phyloP scores from a whole-genome alignment of 2,113 vertebrate species.

The Oreochromis niloticus region DNA sequence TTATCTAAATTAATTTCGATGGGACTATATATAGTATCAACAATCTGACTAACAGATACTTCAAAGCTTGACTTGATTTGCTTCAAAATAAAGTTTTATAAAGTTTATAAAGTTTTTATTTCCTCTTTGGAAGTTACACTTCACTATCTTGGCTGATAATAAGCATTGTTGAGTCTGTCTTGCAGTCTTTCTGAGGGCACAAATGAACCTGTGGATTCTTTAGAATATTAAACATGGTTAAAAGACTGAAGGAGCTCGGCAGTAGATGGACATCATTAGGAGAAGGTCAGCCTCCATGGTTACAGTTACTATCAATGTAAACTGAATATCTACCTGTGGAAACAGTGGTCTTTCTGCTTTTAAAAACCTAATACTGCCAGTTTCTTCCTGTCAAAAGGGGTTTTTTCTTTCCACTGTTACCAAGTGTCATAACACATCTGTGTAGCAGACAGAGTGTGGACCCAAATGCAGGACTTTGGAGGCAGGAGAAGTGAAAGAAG shows the following conservation, averaged over 20 bases:
- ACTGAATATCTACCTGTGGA: not conserved
- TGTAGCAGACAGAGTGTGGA: not conserved
- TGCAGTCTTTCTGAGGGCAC: not conserved
- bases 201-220: not conserved
- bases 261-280: not conserved
- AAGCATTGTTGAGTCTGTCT: not conserved
- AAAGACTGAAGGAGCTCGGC: not conserved
- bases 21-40: not conserved
- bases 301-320: not conserved
- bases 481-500: not conserved
- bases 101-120: rapidly evolving
- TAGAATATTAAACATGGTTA: not conserved
- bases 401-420: not conserved
- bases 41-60: not conserved
- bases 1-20: not conserved
- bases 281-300: not conserved
- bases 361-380: not conserved
- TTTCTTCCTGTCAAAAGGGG: rapidly evolving
- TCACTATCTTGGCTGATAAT: not conserved
- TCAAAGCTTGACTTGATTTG: not conserved
- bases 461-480: not conserved
- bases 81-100: not conserved
- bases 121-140: not conserved
- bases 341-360: not conserved
- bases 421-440: not conserved